Conservation (phyloP, 92 coral and sea anemone species). For the Parazoanthus atlanticus region DNA sequence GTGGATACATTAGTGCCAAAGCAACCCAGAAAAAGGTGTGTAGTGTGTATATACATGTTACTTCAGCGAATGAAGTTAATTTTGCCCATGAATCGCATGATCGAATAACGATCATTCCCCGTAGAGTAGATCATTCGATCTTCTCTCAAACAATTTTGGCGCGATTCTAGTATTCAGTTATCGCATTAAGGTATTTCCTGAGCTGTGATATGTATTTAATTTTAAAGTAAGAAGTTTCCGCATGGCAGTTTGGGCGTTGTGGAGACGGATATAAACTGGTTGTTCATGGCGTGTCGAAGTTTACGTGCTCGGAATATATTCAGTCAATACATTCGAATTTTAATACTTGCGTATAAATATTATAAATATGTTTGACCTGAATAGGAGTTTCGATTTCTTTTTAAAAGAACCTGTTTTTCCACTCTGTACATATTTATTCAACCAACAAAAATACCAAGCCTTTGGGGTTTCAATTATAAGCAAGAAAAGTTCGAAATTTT, state of each 20-base stretch:
- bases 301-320: neutral
- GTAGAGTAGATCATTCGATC: neutral
- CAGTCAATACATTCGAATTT: neutral
- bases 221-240: neutral
- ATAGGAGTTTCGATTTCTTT: neutral
- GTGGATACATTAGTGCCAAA: neutral
- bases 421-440: neutral
- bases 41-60: neutral
- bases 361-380: neutral
- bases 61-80: neutral
- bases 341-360: neutral
- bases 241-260: neutral
- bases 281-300: neutral
- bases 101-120: neutral
- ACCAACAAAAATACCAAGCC: neutral
- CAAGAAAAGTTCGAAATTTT: neutral
- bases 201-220: neutral
- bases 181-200: neutral
- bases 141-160: neutral
- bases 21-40: slow-evolving; percentile 15
- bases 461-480: no score
- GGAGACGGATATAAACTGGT: neutral
- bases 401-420: neutral
- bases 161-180: neutral
- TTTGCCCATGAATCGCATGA: no score